Evolutionary conservation across 2,113 vertebrate species (phyloP), one percentile per base, ranked within the genome.

Genomic region (Emberiza fucata): DNA sequence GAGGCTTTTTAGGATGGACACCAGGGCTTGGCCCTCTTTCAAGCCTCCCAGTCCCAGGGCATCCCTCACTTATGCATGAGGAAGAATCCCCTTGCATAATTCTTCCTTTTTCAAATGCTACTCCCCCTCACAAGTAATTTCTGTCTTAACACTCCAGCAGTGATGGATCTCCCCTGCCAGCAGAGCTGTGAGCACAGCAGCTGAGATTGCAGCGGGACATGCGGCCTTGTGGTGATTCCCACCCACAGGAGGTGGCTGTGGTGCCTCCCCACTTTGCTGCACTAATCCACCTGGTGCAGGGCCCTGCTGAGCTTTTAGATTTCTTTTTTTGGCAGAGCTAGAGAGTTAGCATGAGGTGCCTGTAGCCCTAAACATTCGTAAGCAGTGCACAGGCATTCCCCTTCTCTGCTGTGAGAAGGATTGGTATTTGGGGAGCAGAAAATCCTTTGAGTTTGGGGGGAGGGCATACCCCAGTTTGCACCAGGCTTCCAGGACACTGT

Each of bases 371-470:
- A 10, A 68, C 14, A 56, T 51, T 48, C 3, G 2, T 18, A 86
- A 77, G 37, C 19, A 72, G 35, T 3, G 4, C 37, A 56, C 14
- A 47, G 48, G 14, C 29, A 71, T 59, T n/a, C 18, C 76, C 28
- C 35, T 69, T 19, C 48, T 81, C 60, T 88, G 42, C 22, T 1
- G 3, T 56, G 59, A 73, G 42, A 40, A 25, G 12, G 50, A 61
- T 13, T 83, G 72, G 28, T 53, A 48, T 45, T 2, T 0, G 0
- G 20, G 54, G 12, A n/a, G 21, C 28, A 61, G 44, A 9, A 83
- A 73, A 66, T 27, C 11, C 35, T 80, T 53, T 31, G 33, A 40
- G 21, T 78, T 8, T 59, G 16, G 5, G 27, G 35, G 24, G 23
- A 57, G 24, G n/a, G 21, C 54, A 48, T 7, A n/a, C 45, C 18